phyloP scores from a whole-genome alignment of 2,797 vertebrate species.

The Psittacula echo region DNA sequence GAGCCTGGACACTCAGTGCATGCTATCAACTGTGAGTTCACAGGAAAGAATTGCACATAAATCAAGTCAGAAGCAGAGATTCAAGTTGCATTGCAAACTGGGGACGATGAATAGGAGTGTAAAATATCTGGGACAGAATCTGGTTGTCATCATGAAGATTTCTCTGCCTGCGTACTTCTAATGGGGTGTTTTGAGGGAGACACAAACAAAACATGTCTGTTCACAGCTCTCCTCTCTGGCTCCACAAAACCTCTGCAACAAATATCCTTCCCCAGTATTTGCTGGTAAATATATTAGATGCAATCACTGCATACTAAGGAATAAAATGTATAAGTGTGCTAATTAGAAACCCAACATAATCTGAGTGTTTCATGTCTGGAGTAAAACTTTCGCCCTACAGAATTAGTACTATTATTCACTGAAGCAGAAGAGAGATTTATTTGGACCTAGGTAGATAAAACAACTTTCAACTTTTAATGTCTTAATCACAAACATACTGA shows the following conservation, averaged over 20 bases:
- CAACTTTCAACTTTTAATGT: background rate
- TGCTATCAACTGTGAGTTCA: background rate
- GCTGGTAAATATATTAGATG: background rate
- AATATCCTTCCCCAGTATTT: background rate
- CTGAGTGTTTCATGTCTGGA: background rate
- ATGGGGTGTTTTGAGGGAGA: background rate
- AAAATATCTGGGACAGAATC: background rate
- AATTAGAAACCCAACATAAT: background rate
- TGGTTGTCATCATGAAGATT: background rate
- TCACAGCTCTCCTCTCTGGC: background rate
- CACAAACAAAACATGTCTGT: background rate
- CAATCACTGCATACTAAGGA: background rate
- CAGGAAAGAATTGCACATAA: background rate
- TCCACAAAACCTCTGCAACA: background rate
- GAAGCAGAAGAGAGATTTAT: background rate
- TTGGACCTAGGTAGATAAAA: background rate
- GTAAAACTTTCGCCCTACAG: background rate
- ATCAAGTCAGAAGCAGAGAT: background rate
- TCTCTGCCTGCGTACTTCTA: background rate
- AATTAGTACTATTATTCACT: background rate
- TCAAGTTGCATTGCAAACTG: background rate
- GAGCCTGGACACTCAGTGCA: background rate
- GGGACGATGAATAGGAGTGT: background rate
- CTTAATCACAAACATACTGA: background rate
- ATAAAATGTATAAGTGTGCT: background rate